Conservation (phyloP, 2,113 vertebrate species). For the Colinus virginianus region DNA sequence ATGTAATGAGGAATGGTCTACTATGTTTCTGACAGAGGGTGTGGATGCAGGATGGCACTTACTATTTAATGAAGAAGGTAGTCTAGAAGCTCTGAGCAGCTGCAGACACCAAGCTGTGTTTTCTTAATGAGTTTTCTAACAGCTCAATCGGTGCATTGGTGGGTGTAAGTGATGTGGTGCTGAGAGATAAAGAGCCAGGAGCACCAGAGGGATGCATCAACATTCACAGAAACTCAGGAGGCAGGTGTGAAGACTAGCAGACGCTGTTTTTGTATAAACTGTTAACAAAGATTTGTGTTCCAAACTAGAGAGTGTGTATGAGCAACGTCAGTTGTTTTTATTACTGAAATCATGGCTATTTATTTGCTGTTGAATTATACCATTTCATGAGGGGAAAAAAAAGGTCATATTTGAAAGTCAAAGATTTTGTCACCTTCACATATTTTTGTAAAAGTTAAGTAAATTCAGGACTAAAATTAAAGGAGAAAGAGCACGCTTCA, state of each 20-base stretch:
- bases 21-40: slow-evolving; percentile 50
- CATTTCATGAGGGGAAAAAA: background rate
- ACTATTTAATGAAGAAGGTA: slow-evolving; percentile 36
- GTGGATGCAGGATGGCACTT: slow-evolving; percentile 46
- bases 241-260: slow-evolving; percentile 36
- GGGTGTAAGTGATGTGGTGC: slow-evolving; percentile 1
- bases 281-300: slow-evolving; percentile 49
- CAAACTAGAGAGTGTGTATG: background rate
- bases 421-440: slow-evolving; percentile 23
- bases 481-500: background rate
- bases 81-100: slow-evolving; percentile 63
- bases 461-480: background rate
- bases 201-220: background rate
- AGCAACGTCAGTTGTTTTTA: slow-evolving; percentile 10
- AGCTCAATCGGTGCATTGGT: background rate
- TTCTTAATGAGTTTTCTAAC: slow-evolving; percentile 57
- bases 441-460: slow-evolving; percentile 60
- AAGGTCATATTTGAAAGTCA: background rate
- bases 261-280: slow-evolving; percentile 31
- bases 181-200: slow-evolving; percentile 2
- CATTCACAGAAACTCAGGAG: background rate
- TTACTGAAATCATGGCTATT: slow-evolving; percentile 36
- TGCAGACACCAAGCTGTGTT: slow-evolving; percentile 62
- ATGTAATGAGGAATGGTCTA: slow-evolving; percentile 43
- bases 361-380: slow-evolving; percentile 21